Evolutionary conservation across 92 coral and sea anemone species (phyloP), one percentile per base, ranked within the genome.

Genomic region (Nematostella vectensis): DNA sequence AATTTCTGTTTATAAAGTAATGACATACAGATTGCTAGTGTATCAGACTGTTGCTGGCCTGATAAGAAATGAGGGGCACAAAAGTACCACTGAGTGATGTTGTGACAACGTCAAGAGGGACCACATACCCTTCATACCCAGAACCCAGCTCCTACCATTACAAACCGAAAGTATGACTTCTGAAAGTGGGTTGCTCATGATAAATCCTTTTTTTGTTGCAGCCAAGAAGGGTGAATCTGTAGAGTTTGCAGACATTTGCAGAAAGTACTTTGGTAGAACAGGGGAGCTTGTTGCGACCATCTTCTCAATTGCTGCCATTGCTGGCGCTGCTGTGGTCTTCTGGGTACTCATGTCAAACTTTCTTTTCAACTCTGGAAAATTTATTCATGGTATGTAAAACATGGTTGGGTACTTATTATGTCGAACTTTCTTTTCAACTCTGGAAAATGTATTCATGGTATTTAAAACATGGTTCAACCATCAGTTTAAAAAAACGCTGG

Each of bases 261-360:
- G 75, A 38, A 60, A 49, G 25, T 63, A 80, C 37, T 79, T 91
- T 54, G 98, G 98, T 3, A 83, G 82, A 19, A 43, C 57, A 29
- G 98, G 98, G 17, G 96, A 91, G 61, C 47, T 83, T 29, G 72
- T 72, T 29, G 98, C 98, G 3, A 31, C 89, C 3, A 30, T 67
- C 21, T 91, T 91, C 38, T 91, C 98, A 4, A 60, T 91, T 27
- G 67, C 76, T 52, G 98, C 98, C 16, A 82, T 75, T 50, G 86
- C 79, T 48, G 98, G 98, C 24, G 82, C 96, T 25, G 78, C 89
- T 2, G 78, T 91, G 37, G 96, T 91, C 25, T 91, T 64, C 55
- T 91, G 86, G 83, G 98, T 91, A 27, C 69, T 91, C 11, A 91
- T 91, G 98, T 81, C 93, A 36, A 91, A 75, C 38, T 91, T 91